These are phyloP conservation scores for Dromas ardeola DNA, from an alignment of 2,113 vertebrate genomes.

Conservation along the genomic window DNA sequence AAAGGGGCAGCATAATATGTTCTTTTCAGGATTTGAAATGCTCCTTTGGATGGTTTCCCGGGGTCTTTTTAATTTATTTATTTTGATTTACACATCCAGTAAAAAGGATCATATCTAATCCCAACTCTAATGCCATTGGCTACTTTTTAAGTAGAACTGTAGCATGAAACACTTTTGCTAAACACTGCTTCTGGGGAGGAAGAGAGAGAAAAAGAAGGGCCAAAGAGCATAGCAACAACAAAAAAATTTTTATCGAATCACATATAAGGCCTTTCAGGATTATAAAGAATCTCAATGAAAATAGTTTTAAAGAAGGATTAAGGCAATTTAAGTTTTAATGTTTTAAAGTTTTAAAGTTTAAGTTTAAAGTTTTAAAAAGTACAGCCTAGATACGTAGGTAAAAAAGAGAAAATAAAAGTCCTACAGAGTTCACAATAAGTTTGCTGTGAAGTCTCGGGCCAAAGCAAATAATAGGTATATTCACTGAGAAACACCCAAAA, in stretches of 20 bases:
- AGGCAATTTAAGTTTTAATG: background rate
- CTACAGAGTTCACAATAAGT: background rate
- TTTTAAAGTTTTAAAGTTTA: background rate
- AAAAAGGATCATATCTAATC: background rate
- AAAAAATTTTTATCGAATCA: background rate
- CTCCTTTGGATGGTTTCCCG: background rate
- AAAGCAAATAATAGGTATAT: background rate
- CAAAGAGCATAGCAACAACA: background rate
- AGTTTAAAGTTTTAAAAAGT: background rate
- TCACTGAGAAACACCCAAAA: background rate
- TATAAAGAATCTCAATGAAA: background rate
- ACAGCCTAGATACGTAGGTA: background rate
- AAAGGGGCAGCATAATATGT: background rate
- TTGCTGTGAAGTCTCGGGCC: background rate
- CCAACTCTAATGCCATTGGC: background rate
- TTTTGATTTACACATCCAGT: background rate
- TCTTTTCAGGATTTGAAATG: background rate
- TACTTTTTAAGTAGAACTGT: background rate
- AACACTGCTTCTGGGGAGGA: background rate
- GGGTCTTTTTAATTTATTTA: background rate
- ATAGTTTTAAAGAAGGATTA: background rate
- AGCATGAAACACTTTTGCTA: background rate
- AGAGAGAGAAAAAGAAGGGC: background rate
- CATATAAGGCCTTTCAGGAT: background rate
- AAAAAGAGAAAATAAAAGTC: background rate